Conservation (phyloP, 2,113 vertebrate species). For the Aspiorhynchus laticeps region DNA sequence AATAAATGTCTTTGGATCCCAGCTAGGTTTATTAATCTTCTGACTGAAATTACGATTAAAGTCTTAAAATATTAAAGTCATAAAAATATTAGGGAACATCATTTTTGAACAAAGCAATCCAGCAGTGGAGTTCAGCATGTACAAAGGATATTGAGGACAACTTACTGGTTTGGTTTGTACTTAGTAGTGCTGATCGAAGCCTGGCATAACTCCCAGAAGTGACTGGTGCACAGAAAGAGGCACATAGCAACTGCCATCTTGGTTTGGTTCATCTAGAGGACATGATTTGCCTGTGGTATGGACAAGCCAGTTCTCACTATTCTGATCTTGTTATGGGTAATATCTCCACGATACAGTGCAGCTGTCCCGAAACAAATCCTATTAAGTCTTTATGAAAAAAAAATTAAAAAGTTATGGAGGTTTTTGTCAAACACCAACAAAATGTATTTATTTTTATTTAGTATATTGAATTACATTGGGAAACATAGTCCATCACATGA, state of each 20-base stretch:
- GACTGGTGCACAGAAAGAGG: background rate
- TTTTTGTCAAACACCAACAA: too few species aligned
- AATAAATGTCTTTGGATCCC: background rate
- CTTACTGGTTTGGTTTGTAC: background rate
- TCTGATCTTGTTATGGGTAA: too few species aligned
- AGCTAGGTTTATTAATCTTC: background rate
- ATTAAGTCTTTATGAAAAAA: background rate
- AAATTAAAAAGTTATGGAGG: too few species aligned
- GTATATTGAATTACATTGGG: too few species aligned
- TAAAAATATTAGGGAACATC: background rate
- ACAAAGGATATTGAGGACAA: background rate
- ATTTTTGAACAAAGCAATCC: background rate
- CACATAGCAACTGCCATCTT: background rate
- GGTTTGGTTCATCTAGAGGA: background rate
- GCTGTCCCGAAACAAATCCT: background rate
- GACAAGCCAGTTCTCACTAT: too few species aligned
- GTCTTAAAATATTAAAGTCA: too few species aligned
- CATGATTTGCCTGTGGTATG: too few species aligned
- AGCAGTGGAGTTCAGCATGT: background rate
- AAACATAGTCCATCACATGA: too few species aligned
- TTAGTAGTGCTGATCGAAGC: background rate
- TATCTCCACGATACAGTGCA: background rate
- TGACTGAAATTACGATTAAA: background rate
- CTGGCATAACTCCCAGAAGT: constrained; percentile 13
- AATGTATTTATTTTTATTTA: too few species aligned